Evolutionary conservation across 2,888 invertebrate genomes (phyloP).

Genomic region (Dermolepida albohirtum): DNA sequence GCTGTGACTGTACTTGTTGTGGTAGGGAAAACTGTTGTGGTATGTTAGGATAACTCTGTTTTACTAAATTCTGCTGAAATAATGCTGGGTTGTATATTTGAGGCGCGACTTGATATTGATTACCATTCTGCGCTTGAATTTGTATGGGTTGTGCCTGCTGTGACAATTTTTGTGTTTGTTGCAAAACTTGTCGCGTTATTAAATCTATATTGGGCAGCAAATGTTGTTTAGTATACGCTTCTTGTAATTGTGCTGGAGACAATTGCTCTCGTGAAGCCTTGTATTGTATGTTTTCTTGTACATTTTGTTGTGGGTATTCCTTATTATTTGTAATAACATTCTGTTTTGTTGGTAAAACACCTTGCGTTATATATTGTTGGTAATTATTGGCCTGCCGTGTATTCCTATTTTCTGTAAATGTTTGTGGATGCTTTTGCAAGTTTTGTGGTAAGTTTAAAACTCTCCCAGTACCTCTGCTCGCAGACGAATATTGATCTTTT

Average conservation of each 20-base stretch:
- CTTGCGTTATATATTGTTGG: conserved; percentile 62
- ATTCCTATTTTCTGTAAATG: conserved; percentile 54
- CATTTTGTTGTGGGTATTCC: conserved; percentile 21
- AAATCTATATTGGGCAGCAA: conserved; percentile 41
- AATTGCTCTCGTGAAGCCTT: conserved; percentile 47
- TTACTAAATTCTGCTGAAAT: conserved; percentile 11
- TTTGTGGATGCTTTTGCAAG: conserved; percentile 52
- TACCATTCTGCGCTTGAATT: conserved; percentile 9
- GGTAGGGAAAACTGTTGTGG: conserved; percentile 26
- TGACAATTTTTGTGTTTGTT: conserved; percentile 25
- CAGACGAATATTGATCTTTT: conserved; percentile 42
- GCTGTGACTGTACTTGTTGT: conserved; percentile 55
- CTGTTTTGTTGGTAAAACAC: conserved; percentile 49
- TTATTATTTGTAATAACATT: conserved; percentile 15
- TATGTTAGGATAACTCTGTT: conserved; percentile 14
- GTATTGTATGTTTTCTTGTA: conserved; percentile 17
- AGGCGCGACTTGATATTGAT: conserved; percentile 9
- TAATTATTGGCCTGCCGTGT: conserved; percentile 56
- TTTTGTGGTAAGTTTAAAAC: conserved; percentile 58
- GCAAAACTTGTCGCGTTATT: conserved; percentile 27
- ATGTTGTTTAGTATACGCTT: conserved; percentile 27
- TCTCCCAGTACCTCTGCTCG: conserved; percentile 58
- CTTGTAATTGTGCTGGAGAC: conserved; percentile 46
- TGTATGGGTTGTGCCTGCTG: conserved; percentile 1
- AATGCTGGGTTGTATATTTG: conserved; percentile 16